Percentiles rank a stretch among this genome's conserved stretches.
Evolutionary conservation across 2,113 vertebrate genomes (phyloP).

Genomic region (Panurus biarmicus): DNA sequence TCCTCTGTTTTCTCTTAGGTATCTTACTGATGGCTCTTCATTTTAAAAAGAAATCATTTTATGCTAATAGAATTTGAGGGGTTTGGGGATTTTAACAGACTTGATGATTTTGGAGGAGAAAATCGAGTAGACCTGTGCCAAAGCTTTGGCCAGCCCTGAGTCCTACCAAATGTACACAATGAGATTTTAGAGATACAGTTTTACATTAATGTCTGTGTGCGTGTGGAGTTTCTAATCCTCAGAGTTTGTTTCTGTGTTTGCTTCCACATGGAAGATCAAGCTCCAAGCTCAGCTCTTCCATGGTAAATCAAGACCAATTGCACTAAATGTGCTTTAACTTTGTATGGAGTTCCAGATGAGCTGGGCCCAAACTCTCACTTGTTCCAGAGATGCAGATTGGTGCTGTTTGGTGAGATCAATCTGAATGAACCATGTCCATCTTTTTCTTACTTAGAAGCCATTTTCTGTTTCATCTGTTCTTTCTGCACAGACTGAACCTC

Average conservation of each 20-base stretch:
- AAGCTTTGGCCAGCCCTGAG: not conserved
- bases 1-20: not conserved
- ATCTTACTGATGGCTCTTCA: not conserved
- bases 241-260: not conserved
- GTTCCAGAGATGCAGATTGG: not conserved
- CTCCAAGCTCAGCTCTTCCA: not conserved
- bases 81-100: not conserved
- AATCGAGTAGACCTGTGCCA: not conserved
- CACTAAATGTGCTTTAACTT: not conserved
- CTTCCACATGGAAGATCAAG: not conserved
- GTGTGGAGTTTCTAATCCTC: not conserved
- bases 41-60: not conserved
- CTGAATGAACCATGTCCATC: not conserved
- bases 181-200: not conserved
- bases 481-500: slow-evolving; percentile 5
- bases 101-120: not conserved
- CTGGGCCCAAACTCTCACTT: not conserved
- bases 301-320: not conserved
- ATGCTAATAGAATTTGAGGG: not conserved
- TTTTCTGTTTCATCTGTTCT: not conserved
- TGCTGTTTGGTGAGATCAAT: not conserved
- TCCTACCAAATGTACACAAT: not conserved
- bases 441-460: slow-evolving; percentile 13
- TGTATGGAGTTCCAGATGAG: not conserved
- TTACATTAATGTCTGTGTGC: not conserved